These are phyloP conservation scores for Microcebus tavaratra DNA, from an alignment of 2,113 vertebrate genomes.

Conservation along the genomic window DNA sequence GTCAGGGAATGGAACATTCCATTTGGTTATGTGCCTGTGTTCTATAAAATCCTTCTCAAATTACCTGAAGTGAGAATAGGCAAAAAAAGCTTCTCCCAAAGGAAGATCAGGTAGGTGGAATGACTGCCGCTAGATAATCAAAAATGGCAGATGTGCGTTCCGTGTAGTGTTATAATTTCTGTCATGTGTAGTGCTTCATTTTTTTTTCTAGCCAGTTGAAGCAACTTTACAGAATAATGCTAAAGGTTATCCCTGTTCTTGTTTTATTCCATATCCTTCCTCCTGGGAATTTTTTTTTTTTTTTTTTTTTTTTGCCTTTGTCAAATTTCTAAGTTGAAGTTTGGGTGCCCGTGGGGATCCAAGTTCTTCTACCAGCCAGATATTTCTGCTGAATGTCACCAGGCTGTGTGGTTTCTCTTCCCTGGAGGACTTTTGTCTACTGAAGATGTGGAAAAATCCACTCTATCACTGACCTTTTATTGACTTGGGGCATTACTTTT, in stretches of 20 bases:
- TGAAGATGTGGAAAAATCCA: neutral
- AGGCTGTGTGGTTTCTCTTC: neutral
- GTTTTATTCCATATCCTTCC: neutral
- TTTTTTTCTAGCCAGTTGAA: neutral
- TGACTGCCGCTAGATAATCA: neutral
- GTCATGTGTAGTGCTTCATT: neutral
- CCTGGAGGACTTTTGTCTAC: neutral
- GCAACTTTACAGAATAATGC: neutral
- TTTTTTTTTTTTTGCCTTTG: neutral
- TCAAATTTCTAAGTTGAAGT: neutral
- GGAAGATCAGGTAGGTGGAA: neutral
- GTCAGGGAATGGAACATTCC: neutral
- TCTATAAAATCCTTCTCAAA: neutral
- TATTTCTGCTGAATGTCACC: neutral
- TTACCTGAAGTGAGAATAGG: neutral
- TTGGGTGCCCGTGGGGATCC: neutral
- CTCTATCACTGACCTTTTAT: neutral
- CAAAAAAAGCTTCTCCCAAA: neutral
- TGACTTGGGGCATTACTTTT: conserved; percentile 36
- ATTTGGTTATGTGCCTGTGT: neutral
- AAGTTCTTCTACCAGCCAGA: neutral
- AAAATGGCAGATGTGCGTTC: neutral
- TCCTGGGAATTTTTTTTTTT: neutral
- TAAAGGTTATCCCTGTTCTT: neutral
- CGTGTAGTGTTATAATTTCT: neutral